Percentiles rank a stretch among this genome's conserved stretches.
Evolutionary conservation across 1,140 invertebrate genomes (phyloP).

Genomic region (Papilio glaucus): DNA sequence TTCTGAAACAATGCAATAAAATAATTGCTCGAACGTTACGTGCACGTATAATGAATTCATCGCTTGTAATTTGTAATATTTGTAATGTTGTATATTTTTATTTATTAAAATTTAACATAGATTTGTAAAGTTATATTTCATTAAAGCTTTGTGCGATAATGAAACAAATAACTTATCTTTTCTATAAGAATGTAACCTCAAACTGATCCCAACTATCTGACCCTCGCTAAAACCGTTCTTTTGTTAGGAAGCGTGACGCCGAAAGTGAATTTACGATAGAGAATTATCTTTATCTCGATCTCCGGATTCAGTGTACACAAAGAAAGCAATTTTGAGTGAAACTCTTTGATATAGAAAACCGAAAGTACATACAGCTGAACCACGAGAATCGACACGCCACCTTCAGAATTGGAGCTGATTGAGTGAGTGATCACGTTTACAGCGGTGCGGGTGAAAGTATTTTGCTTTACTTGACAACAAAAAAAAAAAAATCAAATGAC

Average conservation of each 20-base stretch:
- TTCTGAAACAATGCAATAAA: too few relatives aligned
- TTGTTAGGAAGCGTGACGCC: constrained; percentile 60
- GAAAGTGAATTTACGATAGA: constrained; percentile 66
- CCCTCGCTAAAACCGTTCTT: constrained; percentile 36
- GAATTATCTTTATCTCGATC: constrained; percentile 56
- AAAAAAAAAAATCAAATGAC: neutral
- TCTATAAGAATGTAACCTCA: constrained; percentile 20
- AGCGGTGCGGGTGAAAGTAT: constrained; percentile 56
- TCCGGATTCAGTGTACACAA: constrained; percentile 58
- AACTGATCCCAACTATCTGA: constrained; percentile 38
- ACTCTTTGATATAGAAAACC: constrained; percentile 63
- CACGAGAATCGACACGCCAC: constrained; percentile 42
- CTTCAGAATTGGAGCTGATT: constrained; percentile 54
- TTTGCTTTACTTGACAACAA: too few relatives aligned
- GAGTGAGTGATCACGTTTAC: constrained; percentile 54
- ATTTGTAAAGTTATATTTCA: neutral
- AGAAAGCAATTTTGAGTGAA: constrained; percentile 62
- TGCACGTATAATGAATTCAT: too few relatives aligned
- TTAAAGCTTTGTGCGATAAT: constrained; percentile 2
- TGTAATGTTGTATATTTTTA: too few relatives aligned
- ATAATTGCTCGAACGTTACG: too few relatives aligned
- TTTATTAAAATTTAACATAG: neutral
- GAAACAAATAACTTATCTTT: constrained; percentile 1
- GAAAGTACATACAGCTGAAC: constrained; percentile 56
- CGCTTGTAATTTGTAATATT: too few relatives aligned